Conservation (phyloP, 2,113 vertebrate genomes). For the Neoarius graeffei region DNA sequence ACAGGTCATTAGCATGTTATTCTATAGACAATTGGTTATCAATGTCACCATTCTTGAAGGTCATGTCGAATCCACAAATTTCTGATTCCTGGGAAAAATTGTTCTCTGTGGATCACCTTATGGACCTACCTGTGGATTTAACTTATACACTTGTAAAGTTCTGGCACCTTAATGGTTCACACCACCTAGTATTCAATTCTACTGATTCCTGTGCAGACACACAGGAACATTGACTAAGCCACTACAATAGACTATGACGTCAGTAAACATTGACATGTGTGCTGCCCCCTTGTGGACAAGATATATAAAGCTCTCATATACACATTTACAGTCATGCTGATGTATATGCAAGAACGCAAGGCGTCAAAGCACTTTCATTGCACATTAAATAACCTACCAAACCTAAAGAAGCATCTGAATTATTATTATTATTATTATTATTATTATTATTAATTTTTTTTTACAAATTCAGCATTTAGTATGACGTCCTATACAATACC, state of each 20-base stretch:
- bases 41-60: background rate
- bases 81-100: background rate
- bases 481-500: background rate
- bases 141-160: background rate
- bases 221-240: background rate
- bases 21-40: background rate
- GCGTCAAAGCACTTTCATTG: background rate
- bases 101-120: background rate
- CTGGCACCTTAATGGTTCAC: background rate
- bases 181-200: background rate
- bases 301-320: background rate
- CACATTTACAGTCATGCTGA: background rate
- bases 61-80: background rate
- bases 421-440: background rate
- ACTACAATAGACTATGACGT: background rate
- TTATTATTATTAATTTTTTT: background rate
- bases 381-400: background rate
- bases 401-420: background rate
- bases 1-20: background rate
- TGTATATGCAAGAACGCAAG: background rate
- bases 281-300: constrained; percentile 41
- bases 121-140: background rate
- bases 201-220: background rate
- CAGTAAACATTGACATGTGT: constrained; percentile 6
- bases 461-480: background rate